Evolutionary conservation across 2,113 vertebrate species (phyloP).

Genomic region (Actenoides hombroni): DNA sequence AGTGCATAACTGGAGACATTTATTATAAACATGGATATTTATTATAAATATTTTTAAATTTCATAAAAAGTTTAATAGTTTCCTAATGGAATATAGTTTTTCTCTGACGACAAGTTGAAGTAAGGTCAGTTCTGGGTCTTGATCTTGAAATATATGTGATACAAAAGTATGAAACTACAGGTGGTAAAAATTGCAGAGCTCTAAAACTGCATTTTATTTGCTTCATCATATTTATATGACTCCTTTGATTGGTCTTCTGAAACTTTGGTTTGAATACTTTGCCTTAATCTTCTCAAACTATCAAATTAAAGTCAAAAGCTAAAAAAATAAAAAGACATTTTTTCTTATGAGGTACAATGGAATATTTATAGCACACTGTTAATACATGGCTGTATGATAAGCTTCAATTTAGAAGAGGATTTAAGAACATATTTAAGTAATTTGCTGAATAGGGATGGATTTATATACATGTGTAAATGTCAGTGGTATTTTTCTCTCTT

Average conservation of each 20-base stretch:
- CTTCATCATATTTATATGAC: not conserved
- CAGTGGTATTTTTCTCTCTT: not conserved
- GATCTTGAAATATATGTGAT: not conserved
- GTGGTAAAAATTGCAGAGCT: not conserved
- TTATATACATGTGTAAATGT: not conserved
- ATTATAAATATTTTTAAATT: slow-evolving; percentile 1
- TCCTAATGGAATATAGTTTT: not conserved
- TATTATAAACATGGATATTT: not conserved
- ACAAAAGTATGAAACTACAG: not conserved
- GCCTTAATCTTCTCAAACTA: not conserved
- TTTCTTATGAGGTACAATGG: not conserved
- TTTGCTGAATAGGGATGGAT: not conserved
- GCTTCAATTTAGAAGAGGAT: not conserved
- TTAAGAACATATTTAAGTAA: not conserved
- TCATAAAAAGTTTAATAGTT: not conserved
- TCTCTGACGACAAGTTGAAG: not conserved
- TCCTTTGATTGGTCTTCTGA: not conserved
- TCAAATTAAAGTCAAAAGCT: not conserved
- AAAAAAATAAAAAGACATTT: not conserved
- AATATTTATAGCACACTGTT: not conserved
- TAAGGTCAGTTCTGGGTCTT: not conserved
- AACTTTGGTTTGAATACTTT: not conserved
- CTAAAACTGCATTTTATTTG: not conserved
- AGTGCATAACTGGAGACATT: not conserved
- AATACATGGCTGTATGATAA: not conserved